These are phyloP conservation scores for Uria lomvia DNA, from an alignment of 2,113 vertebrate species.

Conservation along the genomic window DNA sequence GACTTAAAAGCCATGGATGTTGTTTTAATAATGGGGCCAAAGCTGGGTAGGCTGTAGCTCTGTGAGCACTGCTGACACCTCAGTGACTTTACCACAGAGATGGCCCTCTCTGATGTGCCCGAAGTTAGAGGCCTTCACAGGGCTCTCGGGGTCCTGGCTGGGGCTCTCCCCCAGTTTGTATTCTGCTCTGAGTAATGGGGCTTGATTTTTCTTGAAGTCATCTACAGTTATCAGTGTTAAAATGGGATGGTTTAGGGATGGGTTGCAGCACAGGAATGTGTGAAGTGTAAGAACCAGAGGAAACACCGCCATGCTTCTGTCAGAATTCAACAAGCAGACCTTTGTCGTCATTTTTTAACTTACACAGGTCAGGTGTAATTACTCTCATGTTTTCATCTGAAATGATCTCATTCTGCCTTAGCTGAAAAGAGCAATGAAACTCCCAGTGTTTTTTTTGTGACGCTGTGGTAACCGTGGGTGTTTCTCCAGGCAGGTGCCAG, in stretches of 20 bases:
- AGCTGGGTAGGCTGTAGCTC: background rate
- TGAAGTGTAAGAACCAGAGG: background rate
- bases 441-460: background rate
- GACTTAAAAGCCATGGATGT: rapidly evolving
- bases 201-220: background rate
- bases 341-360: background rate
- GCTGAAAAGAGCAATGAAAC: background rate
- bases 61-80: rapidly evolving
- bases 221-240: rapidly evolving
- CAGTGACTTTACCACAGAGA: rapidly evolving
- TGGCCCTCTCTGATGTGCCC: background rate
- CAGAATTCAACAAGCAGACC: background rate
- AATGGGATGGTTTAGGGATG: background rate
- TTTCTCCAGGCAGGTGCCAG: background rate
- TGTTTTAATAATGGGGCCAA: rapidly evolving
- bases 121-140: rapidly evolving
- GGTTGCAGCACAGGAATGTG: background rate
- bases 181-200: rapidly evolving
- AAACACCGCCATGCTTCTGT: rapidly evolving
- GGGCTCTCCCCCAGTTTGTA: rapidly evolving
- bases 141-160: rapidly evolving
- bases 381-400: background rate
- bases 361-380: background rate
- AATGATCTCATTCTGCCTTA: background rate
- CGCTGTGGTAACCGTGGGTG: background rate